These are phyloP conservation scores for Plusia festucae DNA, from an alignment of 2,888 invertebrate genomes.

Conservation along the genomic window DNA sequence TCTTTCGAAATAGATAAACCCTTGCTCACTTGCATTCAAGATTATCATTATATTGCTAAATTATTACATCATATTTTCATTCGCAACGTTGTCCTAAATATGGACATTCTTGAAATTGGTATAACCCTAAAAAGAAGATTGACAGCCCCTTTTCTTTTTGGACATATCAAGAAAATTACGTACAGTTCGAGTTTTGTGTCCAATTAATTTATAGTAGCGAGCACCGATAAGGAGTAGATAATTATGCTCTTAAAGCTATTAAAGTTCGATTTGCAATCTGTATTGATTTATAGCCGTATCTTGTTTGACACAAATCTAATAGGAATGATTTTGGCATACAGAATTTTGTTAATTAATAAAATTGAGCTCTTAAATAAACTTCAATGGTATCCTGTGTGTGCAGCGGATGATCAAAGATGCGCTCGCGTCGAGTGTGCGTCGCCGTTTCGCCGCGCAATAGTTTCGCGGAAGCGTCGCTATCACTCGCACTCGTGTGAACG, in stretches of 20 bases:
- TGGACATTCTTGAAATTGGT: constrained; percentile 31
- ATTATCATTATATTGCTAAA: constrained; percentile 53
- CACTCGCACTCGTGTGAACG: constrained; percentile 64
- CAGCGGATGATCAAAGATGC: constrained; percentile 65
- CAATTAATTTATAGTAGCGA: constrained; percentile 47
- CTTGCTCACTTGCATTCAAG: constrained; percentile 40
- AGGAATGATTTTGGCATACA: constrained; percentile 23
- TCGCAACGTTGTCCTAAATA: constrained; percentile 41
- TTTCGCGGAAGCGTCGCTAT: constrained; percentile 78
- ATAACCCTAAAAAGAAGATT: constrained; percentile 37
- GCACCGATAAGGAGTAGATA: constrained; percentile 52
- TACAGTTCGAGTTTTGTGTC: constrained; percentile 44
- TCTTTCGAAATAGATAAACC: constrained; percentile 59
- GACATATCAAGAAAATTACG: constrained; percentile 47
- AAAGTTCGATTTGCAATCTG: constrained; percentile 41
- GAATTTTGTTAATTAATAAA: constrained; percentile 6
- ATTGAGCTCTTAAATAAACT: neutral
- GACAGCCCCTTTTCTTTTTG: constrained; percentile 39
- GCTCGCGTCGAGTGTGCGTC: constrained; percentile 57
- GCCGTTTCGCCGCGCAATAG: constrained; percentile 74
- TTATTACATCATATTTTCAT: constrained; percentile 31
- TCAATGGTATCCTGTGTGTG: constrained; percentile 27
- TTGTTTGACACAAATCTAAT: constrained; percentile 45
- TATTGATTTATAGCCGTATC: constrained; percentile 41
- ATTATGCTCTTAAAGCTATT: constrained; percentile 45